Evolutionary conservation across 2,113 vertebrate genomes (phyloP).

Genomic region (Ancistrus triradiatus): DNA sequence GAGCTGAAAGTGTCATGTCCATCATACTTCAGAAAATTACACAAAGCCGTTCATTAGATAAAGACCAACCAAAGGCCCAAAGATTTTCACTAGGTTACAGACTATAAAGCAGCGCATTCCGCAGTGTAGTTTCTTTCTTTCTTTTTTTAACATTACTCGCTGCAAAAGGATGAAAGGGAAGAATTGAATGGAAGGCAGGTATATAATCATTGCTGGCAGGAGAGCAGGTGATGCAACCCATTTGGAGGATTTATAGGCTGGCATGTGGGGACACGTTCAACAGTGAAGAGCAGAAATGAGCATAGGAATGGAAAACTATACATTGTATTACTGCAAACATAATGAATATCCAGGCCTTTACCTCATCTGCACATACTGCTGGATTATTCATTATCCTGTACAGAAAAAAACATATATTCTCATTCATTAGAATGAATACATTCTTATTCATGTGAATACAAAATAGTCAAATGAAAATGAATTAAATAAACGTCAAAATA

Average conservation of each 20-base stretch:
- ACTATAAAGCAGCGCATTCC: constrained; percentile 11
- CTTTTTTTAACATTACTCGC: not conserved
- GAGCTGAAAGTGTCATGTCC: too few relatives aligned
- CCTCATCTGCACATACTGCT: not conserved
- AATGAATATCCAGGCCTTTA: not conserved
- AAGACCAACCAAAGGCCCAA: not conserved
- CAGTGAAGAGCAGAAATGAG: constrained; percentile 19
- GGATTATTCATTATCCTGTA: constrained; percentile 3
- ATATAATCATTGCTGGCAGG: constrained; percentile 42
- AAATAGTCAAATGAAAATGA: too few relatives aligned
- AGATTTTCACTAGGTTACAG: constrained; percentile 15
- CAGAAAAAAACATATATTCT: not conserved
- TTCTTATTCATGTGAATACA: too few relatives aligned
- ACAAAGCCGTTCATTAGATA: not conserved
- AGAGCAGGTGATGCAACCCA: constrained; percentile 42
- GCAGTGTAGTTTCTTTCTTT: not conserved
- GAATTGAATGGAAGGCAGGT: constrained; percentile 42
- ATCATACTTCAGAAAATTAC: not conserved
- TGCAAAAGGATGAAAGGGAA: constrained; percentile 39
- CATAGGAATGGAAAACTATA: not conserved
- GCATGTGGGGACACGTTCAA: constrained; percentile 36
- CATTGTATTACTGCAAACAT: not conserved
- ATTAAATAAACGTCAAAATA: too few relatives aligned
- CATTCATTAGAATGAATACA: too few relatives aligned
- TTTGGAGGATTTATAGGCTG: constrained; percentile 41